phyloP scores from a whole-genome alignment of 2,797 vertebrate species.

The Lacerta bilineata region DNA sequence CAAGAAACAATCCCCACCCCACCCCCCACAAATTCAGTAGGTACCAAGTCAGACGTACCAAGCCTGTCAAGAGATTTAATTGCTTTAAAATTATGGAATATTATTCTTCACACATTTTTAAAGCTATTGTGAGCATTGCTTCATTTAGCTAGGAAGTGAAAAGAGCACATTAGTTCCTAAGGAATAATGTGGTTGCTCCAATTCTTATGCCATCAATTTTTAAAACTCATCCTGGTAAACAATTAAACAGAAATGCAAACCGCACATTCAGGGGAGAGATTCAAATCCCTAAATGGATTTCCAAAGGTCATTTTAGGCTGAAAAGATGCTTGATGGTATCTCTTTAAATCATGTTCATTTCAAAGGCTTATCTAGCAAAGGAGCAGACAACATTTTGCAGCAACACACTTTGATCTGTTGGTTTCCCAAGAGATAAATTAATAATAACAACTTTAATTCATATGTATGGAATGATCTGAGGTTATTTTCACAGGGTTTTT shows the following conservation, averaged over 20 bases:
- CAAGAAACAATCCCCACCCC: not conserved
- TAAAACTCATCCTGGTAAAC: constrained; percentile 74
- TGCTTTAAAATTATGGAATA: constrained; percentile 70
- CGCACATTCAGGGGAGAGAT: constrained; percentile 21
- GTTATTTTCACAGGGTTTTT: constrained; percentile 50
- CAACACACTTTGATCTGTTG: constrained; percentile 63
- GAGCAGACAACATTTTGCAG: constrained; percentile 57
- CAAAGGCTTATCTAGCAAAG: constrained; percentile 67
- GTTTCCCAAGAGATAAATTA: constrained; percentile 73
- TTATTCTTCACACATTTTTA: constrained; percentile 68
- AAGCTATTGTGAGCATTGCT: constrained; percentile 68
- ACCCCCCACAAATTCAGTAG: constrained; percentile 33
- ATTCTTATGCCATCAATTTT: constrained; percentile 72
- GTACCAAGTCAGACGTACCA: constrained; percentile 43
- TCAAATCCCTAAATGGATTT: constrained; percentile 77
- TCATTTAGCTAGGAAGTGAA: constrained; percentile 69
- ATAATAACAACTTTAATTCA: constrained; percentile 75
- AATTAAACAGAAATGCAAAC: too few relatives aligned
- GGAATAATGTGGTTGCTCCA: constrained; percentile 67
- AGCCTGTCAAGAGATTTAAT: constrained; percentile 72
- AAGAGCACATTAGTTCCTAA: constrained; percentile 65
- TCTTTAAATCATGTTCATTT: constrained; percentile 71
- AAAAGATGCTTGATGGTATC: constrained; percentile 63
- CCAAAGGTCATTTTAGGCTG: constrained; percentile 70
- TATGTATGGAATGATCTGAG: constrained; percentile 71